These are phyloP conservation scores for Lepidurus arcticus DNA, from an alignment of 1,140 invertebrate species.

Conservation along the genomic window DNA sequence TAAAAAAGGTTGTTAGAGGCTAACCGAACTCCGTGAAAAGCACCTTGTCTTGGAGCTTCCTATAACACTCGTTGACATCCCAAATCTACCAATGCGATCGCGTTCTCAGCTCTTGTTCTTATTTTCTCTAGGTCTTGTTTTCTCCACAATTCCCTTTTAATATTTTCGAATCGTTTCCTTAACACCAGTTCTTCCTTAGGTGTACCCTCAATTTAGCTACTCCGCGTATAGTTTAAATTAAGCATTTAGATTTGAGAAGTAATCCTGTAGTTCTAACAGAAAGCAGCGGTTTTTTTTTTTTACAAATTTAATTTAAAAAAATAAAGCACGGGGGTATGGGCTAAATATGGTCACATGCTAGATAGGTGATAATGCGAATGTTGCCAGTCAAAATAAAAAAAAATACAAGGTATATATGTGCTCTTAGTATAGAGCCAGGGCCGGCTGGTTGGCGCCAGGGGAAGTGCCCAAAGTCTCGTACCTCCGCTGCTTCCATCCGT, in stretches of 20 bases:
- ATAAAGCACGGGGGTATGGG: too few relatives aligned
- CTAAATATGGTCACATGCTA: neutral
- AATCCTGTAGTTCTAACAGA: too few relatives aligned
- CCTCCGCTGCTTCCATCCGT: constrained; percentile 13
- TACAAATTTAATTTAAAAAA: too few relatives aligned
- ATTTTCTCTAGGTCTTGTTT: neutral
- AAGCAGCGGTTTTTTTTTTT: too few relatives aligned
- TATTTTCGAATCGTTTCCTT: too few relatives aligned
- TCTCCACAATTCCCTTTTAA: too few relatives aligned
- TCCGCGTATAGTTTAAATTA: too few relatives aligned
- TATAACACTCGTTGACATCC: neutral
- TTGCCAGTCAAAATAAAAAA: neutral
- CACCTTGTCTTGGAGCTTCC: neutral
- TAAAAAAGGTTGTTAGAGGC: neutral
- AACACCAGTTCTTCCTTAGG: too few relatives aligned
- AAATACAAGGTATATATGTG: neutral
- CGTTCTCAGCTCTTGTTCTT: neutral
- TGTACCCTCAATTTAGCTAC: too few relatives aligned
- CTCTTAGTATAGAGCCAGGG: neutral
- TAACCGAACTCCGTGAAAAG: neutral
- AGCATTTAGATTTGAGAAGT: too few relatives aligned
- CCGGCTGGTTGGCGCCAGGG: constrained; percentile 9
- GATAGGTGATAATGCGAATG: neutral
- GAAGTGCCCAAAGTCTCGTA: constrained; percentile 17
- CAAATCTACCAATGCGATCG: neutral